Percentiles rank a stretch among this genome's conserved stretches.
Conservation (phyloP, 2,113 vertebrate genomes). For the Platycercus adscitus region DNA sequence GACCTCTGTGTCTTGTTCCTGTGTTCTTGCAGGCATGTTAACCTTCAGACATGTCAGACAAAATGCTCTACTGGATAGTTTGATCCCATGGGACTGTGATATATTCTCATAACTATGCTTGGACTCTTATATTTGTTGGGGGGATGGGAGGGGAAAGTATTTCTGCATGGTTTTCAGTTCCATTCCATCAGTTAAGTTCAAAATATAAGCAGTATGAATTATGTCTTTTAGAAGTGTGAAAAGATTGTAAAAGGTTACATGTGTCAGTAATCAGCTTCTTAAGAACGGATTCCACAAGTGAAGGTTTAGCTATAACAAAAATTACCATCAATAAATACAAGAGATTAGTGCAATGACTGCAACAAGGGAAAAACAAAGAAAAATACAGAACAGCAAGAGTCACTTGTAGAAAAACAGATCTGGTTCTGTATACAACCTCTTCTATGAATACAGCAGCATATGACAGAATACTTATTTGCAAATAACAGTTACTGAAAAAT, state of each 20-base stretch:
- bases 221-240: neutral
- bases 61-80: neutral
- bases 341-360: neutral
- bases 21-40: neutral
- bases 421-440: neutral
- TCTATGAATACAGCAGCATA: neutral
- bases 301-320: neutral
- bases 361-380: neutral
- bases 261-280: neutral
- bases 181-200: neutral
- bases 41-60: neutral
- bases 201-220: neutral
- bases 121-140: neutral
- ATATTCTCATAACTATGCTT: neutral
- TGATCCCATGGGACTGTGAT: neutral
- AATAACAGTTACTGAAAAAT: constrained; percentile 47
- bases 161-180: neutral
- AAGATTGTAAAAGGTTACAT: neutral
- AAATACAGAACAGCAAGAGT: neutral
- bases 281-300: neutral
- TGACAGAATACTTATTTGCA: constrained; percentile 43
- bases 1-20: neutral
- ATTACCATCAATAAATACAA: neutral
- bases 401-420: neutral
- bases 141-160: too few species aligned